phyloP scores from a whole-genome alignment of 2,888 invertebrate species.

The Melipona beecheii region DNA sequence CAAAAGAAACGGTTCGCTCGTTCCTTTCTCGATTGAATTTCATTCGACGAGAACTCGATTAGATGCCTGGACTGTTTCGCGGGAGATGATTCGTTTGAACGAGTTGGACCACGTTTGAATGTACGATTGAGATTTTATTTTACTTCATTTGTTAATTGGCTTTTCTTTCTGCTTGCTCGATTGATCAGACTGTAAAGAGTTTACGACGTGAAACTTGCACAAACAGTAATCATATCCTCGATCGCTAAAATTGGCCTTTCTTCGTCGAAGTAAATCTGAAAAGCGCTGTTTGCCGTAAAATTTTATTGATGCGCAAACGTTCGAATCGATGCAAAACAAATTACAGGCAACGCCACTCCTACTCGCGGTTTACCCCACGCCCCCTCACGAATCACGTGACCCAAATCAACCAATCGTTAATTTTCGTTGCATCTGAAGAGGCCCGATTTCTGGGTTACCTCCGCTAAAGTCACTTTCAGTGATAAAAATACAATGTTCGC shows the following conservation, averaged over 20 bases:
- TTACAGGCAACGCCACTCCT: too few relatives aligned
- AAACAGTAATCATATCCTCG: not conserved
- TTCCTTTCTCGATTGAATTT: conserved; percentile 4
- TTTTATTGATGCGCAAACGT: too few relatives aligned
- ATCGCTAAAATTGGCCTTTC: not conserved
- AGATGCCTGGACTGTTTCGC: not conserved
- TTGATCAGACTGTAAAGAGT: not conserved
- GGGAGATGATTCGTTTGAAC: conserved; percentile 1
- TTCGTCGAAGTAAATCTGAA: too few relatives aligned
- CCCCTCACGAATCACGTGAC: too few relatives aligned
- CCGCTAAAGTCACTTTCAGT: too few relatives aligned
- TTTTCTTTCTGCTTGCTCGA: not conserved
- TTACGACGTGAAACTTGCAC: not conserved
- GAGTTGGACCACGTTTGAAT: not conserved
- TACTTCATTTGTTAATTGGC: not conserved
- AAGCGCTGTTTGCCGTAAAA: too few relatives aligned
- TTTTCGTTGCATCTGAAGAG: too few relatives aligned
- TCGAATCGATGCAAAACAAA: too few relatives aligned
- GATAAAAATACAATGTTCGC: too few relatives aligned
- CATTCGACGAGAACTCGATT: not conserved
- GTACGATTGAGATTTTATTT: not conserved
- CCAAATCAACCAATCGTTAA: too few relatives aligned
- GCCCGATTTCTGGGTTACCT: too few relatives aligned
- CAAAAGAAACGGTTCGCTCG: not conserved
- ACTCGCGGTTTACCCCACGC: too few relatives aligned